phyloP scores from a whole-genome alignment of 2,113 vertebrate species.

The Alouatta palliata region DNA sequence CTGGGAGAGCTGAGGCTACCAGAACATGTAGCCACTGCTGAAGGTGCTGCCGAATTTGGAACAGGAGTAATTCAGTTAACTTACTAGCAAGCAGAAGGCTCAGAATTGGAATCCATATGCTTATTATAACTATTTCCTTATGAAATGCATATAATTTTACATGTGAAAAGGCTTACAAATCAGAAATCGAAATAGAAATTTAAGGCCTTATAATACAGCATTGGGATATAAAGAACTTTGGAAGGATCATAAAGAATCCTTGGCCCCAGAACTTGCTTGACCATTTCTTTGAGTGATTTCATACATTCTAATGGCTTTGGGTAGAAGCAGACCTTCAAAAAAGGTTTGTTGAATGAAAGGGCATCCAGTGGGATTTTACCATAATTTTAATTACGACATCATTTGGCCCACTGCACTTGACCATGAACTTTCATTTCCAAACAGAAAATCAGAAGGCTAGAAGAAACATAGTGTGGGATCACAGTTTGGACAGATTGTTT shows the following conservation, averaged over 20 bases:
- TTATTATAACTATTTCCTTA: background rate
- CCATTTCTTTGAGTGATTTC: background rate
- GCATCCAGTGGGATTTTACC: background rate
- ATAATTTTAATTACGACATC: conserved; percentile 21
- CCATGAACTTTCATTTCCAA: conserved; percentile 29
- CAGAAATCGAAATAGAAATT: background rate
- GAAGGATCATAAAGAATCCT: background rate
- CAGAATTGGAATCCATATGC: background rate
- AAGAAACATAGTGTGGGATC: background rate
- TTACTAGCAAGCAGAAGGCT: background rate
- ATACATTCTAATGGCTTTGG: background rate
- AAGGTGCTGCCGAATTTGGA: background rate
- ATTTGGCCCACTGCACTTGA: background rate
- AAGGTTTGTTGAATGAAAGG: background rate
- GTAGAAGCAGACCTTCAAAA: background rate
- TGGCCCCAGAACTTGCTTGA: background rate
- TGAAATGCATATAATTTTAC: background rate
- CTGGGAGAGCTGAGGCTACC: background rate
- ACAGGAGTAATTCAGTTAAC: background rate
- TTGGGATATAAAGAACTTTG: background rate
- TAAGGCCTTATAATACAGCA: background rate
- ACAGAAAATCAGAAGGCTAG: background rate
- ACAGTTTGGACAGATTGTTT: background rate
- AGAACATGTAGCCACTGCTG: background rate
- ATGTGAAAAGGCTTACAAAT: background rate